A percentile compares a stretch with the other conserved stretches of the same genome.
These are phyloP conservation scores for Geothlypis trichas DNA, from an alignment of 2,113 vertebrate species.

Conservation along the genomic window DNA sequence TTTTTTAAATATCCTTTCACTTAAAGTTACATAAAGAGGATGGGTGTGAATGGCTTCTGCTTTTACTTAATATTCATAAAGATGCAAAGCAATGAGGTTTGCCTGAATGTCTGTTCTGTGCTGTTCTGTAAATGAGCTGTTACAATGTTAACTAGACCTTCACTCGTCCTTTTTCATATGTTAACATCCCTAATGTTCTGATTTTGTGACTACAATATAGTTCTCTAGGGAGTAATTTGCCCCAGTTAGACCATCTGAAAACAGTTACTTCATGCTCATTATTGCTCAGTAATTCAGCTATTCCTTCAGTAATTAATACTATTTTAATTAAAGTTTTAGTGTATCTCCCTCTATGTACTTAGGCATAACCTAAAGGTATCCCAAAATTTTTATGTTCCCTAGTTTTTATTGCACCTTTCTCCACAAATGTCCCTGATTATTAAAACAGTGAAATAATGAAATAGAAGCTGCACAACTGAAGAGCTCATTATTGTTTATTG, in stretches of 20 bases:
- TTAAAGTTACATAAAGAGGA: background rate
- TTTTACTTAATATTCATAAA: background rate
- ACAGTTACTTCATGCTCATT: slow-evolving; percentile 26
- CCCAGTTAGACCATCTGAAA: slow-evolving; percentile 56
- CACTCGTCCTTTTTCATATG: slow-evolving; percentile 64
- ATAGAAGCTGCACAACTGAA: background rate
- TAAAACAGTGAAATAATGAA: background rate
- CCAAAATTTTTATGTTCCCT: background rate
- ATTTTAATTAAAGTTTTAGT: slow-evolving; percentile 63
- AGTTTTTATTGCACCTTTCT: background rate
- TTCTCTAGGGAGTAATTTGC: slow-evolving; percentile 57
- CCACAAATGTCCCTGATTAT: background rate
- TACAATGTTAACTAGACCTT: slow-evolving; percentile 55
- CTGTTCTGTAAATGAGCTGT: slow-evolving; percentile 25
- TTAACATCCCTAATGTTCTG: slow-evolving; percentile 21
- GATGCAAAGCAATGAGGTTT: background rate
- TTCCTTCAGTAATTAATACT: slow-evolving; percentile 63
- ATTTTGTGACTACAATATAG: slow-evolving; percentile 40
- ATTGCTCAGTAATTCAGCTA: slow-evolving; percentile 23
- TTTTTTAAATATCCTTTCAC: background rate
- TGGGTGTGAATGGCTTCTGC: background rate
- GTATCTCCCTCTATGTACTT: slow-evolving; percentile 15
- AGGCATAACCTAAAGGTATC: background rate
- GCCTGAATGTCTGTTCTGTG: background rate
- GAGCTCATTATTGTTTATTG: background rate